Percentiles rank a stretch among this genome's conserved stretches.
Conservation (phyloP, 2,888 invertebrate species). For the Platypus cylindrus region DNA sequence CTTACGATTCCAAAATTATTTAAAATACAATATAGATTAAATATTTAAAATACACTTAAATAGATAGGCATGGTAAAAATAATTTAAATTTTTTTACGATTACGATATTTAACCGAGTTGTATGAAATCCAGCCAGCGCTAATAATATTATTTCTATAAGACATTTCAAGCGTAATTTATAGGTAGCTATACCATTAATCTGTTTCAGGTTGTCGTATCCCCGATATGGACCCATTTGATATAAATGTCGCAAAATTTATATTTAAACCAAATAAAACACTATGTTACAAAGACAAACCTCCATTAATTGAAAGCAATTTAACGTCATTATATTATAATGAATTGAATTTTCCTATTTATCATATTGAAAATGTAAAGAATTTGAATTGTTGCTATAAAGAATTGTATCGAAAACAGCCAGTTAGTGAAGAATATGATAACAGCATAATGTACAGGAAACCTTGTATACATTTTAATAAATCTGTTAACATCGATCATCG, state of each 20-base stretch:
- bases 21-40: too few relatives aligned
- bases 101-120: too few relatives aligned
- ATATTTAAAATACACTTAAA: too few relatives aligned
- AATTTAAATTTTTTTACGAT: too few relatives aligned
- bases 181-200: too few relatives aligned
- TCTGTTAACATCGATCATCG: slow-evolving; percentile 37
- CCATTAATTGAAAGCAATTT: slow-evolving; percentile 46
- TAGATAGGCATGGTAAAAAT: too few relatives aligned
- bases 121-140: too few relatives aligned
- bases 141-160: too few relatives aligned
- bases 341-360: slow-evolving; percentile 37
- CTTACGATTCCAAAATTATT: too few relatives aligned
- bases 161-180: too few relatives aligned
- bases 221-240: slow-evolving; percentile 49
- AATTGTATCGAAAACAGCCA: slow-evolving; percentile 43
- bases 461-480: slow-evolving; percentile 39
- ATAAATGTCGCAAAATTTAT: slow-evolving; percentile 42
- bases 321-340: slow-evolving; percentile 45
- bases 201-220: slow-evolving; percentile 56
- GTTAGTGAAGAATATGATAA: slow-evolving; percentile 39
- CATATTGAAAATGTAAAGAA: slow-evolving; percentile 36
- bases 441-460: slow-evolving; percentile 36
- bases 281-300: slow-evolving; percentile 39
- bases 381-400: slow-evolving; percentile 48
- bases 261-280: slow-evolving; percentile 35